Evolutionary conservation across 2,888 invertebrate species (phyloP).

Genomic region (Apoderus coryli): DNA sequence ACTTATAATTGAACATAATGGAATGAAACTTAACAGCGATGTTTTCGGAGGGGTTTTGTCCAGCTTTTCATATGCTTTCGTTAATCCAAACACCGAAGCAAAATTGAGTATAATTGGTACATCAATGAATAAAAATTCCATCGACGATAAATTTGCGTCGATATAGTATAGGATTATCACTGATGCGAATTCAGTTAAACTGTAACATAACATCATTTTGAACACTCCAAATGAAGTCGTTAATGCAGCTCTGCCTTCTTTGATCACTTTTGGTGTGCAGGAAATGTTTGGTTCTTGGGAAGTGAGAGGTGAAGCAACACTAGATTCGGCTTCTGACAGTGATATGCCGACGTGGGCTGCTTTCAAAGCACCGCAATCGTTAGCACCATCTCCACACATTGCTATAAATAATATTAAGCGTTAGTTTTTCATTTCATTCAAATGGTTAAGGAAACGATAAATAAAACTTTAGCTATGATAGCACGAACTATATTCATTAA

Average conservation of each 20-base stretch:
- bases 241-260: constrained; percentile 84
- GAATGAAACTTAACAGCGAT: constrained; percentile 36
- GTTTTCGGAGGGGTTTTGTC: constrained; percentile 39
- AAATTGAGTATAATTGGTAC: constrained; percentile 45
- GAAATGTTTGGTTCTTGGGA: constrained; percentile 71
- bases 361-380: constrained; percentile 89
- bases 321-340: constrained; percentile 81
- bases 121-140: constrained; percentile 53
- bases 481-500: too few relatives aligned
- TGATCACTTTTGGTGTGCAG: constrained; percentile 65
- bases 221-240: constrained; percentile 96
- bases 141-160: constrained; percentile 43
- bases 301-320: constrained; percentile 90
- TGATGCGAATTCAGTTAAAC: constrained; percentile 79
- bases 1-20: constrained; percentile 37
- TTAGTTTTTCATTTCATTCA: too few relatives aligned
- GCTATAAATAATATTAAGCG: constrained; percentile 45
- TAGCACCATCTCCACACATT: constrained; percentile 96
- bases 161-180: constrained; percentile 74
- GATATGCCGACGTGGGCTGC: constrained; percentile 88
- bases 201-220: constrained; percentile 96
- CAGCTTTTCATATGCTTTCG: constrained; percentile 36
- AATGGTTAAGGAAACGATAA: too few relatives aligned
- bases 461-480: too few relatives aligned
- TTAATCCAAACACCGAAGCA: constrained; percentile 49